These are phyloP conservation scores for Motacilla alba DNA, from an alignment of 2,113 vertebrate genomes.

Conservation along the genomic window DNA sequence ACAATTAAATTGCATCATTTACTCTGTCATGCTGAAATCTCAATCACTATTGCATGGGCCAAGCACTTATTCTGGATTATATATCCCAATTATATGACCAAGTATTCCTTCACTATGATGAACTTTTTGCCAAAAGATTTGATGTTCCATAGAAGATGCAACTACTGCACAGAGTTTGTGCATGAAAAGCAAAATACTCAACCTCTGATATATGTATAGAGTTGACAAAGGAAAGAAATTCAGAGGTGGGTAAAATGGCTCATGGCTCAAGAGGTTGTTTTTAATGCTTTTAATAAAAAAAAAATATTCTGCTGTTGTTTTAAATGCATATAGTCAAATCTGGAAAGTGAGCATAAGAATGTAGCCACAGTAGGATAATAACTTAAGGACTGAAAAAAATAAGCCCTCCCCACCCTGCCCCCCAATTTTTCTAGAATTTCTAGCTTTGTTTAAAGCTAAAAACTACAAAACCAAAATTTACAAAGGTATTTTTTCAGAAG, in stretches of 20 bases:
- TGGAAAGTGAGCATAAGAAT: not conserved
- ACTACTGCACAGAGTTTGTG: not conserved
- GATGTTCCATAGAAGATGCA: not conserved
- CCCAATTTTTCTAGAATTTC: not conserved
- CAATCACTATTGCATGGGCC: not conserved
- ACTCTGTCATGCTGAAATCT: not conserved
- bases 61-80: not conserved
- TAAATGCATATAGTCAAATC: not conserved
- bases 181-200: not conserved
- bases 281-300: not conserved
- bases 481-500: not conserved
- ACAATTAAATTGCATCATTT: not conserved
- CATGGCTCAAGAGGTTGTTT: not conserved
- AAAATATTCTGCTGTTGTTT: not conserved
- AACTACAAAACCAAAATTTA: not conserved
- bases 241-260: not conserved
- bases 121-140: not conserved
- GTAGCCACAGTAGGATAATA: not conserved
- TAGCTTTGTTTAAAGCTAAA: not conserved
- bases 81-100: not conserved
- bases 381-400: not conserved
- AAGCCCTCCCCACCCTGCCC: not conserved
- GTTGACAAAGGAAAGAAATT: not conserved
- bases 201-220: not conserved
- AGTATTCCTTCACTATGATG: not conserved